phyloP scores from a whole-genome alignment of 2,888 invertebrate genomes.

The Pseudococcus viburni region DNA sequence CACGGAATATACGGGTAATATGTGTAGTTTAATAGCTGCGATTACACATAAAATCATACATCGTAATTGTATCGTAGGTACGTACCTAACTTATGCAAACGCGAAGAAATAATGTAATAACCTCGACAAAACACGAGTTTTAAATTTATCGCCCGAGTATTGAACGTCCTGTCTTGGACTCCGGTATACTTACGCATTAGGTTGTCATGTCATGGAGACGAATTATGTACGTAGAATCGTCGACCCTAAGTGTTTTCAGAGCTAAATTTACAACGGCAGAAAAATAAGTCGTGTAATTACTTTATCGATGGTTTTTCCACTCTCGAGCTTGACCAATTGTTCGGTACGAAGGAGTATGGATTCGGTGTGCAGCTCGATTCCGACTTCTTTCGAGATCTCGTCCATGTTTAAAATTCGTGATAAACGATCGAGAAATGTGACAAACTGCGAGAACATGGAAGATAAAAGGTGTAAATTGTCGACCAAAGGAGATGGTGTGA shows the following conservation, averaged over 20 bases:
- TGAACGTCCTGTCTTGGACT: not conserved
- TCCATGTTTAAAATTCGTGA: conserved; percentile 88
- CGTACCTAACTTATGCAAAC: not conserved
- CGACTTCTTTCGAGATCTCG: conserved; percentile 84
- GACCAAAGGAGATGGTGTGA: not conserved
- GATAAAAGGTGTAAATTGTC: conserved; percentile 49
- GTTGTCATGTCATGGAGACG: not conserved
- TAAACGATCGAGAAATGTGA: conserved; percentile 86
- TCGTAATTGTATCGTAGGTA: not conserved
- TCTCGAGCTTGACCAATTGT: conserved; percentile 84
- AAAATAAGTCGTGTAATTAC: conserved; percentile 72
- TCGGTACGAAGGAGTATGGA: conserved; percentile 88
- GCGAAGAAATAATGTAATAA: not conserved
- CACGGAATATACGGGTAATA: conserved; percentile 61
- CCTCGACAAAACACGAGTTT: conserved; percentile 39
- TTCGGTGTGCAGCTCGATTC: conserved; percentile 86
- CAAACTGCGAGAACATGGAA: conserved; percentile 75
- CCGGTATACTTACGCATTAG: too few species aligned
- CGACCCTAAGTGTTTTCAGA: not conserved
- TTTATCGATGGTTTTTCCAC: conserved; percentile 87
- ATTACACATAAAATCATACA: conserved; percentile 25
- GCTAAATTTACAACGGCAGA: not conserved
- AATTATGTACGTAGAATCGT: not conserved
- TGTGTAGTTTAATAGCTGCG: conserved; percentile 60
- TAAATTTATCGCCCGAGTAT: not conserved